These are phyloP conservation scores for Drosophila erecta DNA, from an alignment of 1,140 invertebrate species.

Conservation along the genomic window DNA sequence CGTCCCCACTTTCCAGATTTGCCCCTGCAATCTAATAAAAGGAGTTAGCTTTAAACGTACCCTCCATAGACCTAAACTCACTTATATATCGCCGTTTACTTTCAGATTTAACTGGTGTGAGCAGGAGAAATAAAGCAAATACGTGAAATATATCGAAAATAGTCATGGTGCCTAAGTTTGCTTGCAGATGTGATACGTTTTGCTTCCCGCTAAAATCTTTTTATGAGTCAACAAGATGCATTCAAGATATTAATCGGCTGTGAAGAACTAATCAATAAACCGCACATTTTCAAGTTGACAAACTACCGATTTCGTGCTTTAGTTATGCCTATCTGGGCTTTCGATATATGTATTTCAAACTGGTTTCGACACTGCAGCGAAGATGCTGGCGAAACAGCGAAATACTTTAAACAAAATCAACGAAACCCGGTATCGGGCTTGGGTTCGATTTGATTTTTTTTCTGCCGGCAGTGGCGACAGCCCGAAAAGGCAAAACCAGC, in stretches of 20 bases:
- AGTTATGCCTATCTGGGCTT: not conserved
- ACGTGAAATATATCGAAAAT: not conserved
- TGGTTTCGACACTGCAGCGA: constrained; percentile 32
- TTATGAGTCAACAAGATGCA: not conserved
- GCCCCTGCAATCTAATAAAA: not conserved
- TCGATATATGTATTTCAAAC: constrained; percentile 8
- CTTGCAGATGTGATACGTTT: not conserved
- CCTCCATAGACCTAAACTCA: not conserved
- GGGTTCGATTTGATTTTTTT: constrained; percentile 48
- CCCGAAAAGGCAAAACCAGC: constrained; percentile 57
- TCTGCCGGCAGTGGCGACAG: constrained; percentile 28
- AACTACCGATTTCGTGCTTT: constrained; percentile 10
- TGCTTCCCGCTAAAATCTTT: no score
- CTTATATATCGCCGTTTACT: not conserved
- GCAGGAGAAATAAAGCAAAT: not conserved
- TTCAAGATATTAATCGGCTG: not conserved
- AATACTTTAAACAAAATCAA: constrained; percentile 39
- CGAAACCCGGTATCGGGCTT: constrained; percentile 37
- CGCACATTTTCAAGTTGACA: not conserved
- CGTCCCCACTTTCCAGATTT: not conserved
- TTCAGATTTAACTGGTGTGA: not conserved
- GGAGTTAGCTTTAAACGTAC: not conserved
- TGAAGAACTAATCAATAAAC: not conserved
- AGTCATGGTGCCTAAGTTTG: not conserved
- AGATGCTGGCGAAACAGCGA: constrained; percentile 7